Conservation (phyloP, 1,140 invertebrate species). For the Coptotermes formosanus region DNA sequence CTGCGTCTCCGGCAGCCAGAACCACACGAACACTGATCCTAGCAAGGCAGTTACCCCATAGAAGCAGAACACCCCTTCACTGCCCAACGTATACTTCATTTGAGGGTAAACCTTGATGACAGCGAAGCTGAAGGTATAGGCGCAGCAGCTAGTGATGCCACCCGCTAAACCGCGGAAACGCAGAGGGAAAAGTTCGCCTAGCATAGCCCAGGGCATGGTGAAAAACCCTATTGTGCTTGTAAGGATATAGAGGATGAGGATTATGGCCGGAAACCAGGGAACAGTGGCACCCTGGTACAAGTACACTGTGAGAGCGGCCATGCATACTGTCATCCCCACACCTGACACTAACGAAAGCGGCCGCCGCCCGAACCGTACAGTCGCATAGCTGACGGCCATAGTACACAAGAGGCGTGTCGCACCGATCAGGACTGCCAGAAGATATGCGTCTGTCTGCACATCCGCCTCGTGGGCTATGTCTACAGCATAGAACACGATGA, state of each 20-base stretch:
- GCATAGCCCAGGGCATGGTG: constrained; percentile 69
- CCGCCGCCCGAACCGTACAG: constrained; percentile 55
- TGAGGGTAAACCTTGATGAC: constrained; percentile 70
- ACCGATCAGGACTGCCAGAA: constrained; percentile 57
- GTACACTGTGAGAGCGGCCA: constrained; percentile 54
- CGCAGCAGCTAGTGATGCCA: constrained; percentile 62
- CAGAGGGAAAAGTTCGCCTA: constrained; percentile 70
- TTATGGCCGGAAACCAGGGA: constrained; percentile 23
- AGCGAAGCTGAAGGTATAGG: constrained; percentile 70
- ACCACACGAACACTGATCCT: constrained; percentile 65
- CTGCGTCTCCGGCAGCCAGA: constrained; percentile 77
- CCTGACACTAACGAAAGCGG: constrained; percentile 41
- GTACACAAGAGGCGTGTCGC: constrained; percentile 54
- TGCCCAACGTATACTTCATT: constrained; percentile 55
- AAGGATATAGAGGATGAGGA: constrained; percentile 23
- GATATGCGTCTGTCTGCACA: constrained; percentile 55
- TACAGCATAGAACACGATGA: constrained; percentile 72
- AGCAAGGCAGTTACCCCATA: constrained; percentile 65
- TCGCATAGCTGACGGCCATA: constrained; percentile 52
- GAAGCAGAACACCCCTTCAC: constrained; percentile 65
- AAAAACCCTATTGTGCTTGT: constrained; percentile 57
- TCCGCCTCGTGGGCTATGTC: constrained; percentile 61
- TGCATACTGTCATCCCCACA: constrained; percentile 58
- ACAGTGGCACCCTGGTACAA: constrained; percentile 39
- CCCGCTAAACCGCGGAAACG: constrained; percentile 65